Conservation (phyloP, 2,888 invertebrate species). For the Limnephilus rhombicus region DNA sequence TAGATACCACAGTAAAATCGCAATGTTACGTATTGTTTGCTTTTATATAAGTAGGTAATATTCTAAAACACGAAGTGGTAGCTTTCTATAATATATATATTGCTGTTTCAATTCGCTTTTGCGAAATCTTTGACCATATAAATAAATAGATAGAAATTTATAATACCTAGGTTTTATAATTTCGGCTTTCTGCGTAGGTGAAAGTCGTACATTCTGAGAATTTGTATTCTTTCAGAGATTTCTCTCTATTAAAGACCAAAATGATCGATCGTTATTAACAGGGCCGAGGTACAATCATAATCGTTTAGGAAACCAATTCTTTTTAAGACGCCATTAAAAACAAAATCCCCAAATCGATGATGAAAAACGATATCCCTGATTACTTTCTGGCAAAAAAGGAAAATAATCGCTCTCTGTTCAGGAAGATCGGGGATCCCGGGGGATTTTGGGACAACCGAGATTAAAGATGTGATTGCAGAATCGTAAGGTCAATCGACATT, state of each 20-base stretch:
- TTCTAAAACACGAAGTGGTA: too few species aligned
- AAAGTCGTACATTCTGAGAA: background rate
- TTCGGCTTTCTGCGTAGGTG: background rate
- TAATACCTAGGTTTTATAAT: background rate
- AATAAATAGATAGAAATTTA: too few species aligned
- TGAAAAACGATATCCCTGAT: slow-evolving; percentile 1
- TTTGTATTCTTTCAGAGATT: background rate
- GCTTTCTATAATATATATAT: too few species aligned
- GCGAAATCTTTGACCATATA: too few species aligned
- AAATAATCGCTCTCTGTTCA: background rate
- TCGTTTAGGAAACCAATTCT: slow-evolving; percentile 1
- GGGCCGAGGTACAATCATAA: background rate
- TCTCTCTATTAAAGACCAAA: background rate
- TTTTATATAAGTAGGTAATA: too few species aligned
- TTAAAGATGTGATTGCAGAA: background rate
- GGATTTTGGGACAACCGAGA: background rate
- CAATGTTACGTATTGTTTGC: too few species aligned
- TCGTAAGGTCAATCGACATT: slow-evolving; percentile 1
- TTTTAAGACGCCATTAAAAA: slow-evolving; percentile 1
- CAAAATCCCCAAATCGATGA: background rate
- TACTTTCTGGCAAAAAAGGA: background rate
- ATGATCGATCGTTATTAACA: background rate
- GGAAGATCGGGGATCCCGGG: background rate
- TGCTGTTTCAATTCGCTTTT: too few species aligned
- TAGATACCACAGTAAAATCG: too few species aligned